phyloP scores from a whole-genome alignment of 1,140 invertebrate species.

The Cepaea nemoralis region DNA sequence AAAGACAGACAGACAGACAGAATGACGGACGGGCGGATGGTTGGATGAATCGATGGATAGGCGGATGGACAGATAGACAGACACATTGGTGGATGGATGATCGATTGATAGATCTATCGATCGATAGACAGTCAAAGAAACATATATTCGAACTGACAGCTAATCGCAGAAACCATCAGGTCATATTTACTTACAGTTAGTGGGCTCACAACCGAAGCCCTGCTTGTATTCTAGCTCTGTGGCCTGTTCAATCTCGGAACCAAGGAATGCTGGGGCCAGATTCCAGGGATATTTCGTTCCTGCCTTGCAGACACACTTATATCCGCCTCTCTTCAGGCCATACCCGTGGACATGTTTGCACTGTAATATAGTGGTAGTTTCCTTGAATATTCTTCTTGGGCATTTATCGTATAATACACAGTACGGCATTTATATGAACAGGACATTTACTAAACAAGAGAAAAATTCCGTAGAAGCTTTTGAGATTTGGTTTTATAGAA shows the following conservation, averaged over 20 bases:
- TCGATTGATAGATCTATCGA: background rate
- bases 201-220: background rate
- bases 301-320: conserved; percentile 24
- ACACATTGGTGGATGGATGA: too few relatives aligned
- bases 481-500: too few relatives aligned
- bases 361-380: too few relatives aligned
- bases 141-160: background rate
- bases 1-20: background rate
- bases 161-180: too few relatives aligned
- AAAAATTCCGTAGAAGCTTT: too few relatives aligned
- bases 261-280: background rate
- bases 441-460: too few relatives aligned
- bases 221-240: conserved; percentile 10
- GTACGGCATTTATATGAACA: too few relatives aligned
- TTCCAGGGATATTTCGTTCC: background rate
- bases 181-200: conserved; percentile 7
- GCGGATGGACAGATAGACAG: too few relatives aligned
- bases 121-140: background rate
- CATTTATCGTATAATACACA: too few relatives aligned
- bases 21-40: background rate
- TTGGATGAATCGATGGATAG: background rate
- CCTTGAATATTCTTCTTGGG: too few relatives aligned
- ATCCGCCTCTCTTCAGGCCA: background rate
- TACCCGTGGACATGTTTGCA: background rate
- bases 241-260: conserved; percentile 12